Evolutionary conservation across 1,140 invertebrate genomes (phyloP), one percentile per base, ranked within the genome.

Genomic region (Drosophila repleta): DNA sequence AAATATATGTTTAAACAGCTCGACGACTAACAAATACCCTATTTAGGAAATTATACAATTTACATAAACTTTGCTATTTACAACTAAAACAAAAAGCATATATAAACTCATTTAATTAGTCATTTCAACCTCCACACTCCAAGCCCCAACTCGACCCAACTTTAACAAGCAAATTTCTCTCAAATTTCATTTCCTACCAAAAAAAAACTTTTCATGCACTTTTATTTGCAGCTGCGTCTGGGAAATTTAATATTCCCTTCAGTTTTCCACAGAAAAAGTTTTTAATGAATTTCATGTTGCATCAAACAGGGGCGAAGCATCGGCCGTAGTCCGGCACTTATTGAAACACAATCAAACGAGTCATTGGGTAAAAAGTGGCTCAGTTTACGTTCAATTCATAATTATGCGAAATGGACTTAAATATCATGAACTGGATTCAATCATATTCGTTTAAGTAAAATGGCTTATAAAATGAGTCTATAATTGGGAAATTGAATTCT

Each of bases 21-120:
- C 51, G 10, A 43, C 17, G 18, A 45, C n/a, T 48, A 17, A 4
- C 29, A 26, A 18, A 68, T 61, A 61, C 56, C 7, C 63, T 29
- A 29, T 8, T 29, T n/a, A n/a, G n/a, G n/a, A n/a, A n/a, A n/a
- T n/a, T n/a, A n/a, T n/a, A n/a, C n/a, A n/a, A n/a, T n/a, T n/a
- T n/a, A n/a, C n/a, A n/a, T n/a, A n/a, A n/a, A n/a, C n/a, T n/a
- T n/a, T n/a, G n/a, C n/a, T n/a, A n/a, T n/a, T n/a, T n/a, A n/a
- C n/a, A n/a, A n/a, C n/a, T n/a, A n/a, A n/a, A n/a, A n/a, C n/a
- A n/a, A n/a, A n/a, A n/a, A n/a, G n/a, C n/a, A 10, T 35, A 35
- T 35, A 3, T 13, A 0, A 11, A 1, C 1, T 10, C 3, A 11
- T 32, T 11, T 11, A 32, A 10, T 11, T 32, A 2, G 2, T 1